These are phyloP conservation scores for Hylomyscus alleni DNA, from an alignment of 2,797 vertebrate genomes.

Conservation along the genomic window DNA sequence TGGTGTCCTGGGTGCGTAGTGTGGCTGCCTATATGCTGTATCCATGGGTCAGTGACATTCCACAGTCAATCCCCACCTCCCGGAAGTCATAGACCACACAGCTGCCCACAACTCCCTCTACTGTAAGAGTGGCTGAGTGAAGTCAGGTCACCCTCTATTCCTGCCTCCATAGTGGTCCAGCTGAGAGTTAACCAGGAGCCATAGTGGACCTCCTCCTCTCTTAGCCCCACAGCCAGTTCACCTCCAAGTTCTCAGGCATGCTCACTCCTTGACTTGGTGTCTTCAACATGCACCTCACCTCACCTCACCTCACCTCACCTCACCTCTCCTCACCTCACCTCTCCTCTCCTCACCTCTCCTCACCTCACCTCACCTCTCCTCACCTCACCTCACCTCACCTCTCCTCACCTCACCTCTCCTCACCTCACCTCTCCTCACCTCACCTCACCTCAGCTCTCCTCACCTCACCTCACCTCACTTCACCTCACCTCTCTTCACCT, in stretches of 20 bases:
- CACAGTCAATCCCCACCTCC: not conserved
- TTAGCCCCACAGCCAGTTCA: not conserved
- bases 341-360: too few relatives aligned
- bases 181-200: not conserved
- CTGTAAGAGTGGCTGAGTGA: not conserved
- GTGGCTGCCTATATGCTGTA: not conserved
- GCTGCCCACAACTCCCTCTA: not conserved
- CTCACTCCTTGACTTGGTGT: not conserved
- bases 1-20: not conserved
- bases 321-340: too few relatives aligned
- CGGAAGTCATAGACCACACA: not conserved
- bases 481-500: too few relatives aligned
- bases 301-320: too few relatives aligned
- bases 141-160: accelerated
- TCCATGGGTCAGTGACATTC: not conserved
- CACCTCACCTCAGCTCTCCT: too few relatives aligned
- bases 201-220: accelerated
- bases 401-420: too few relatives aligned
- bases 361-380: too few relatives aligned
- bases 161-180: accelerated
- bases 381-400: too few relatives aligned
- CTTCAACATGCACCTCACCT: too few relatives aligned
- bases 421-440: too few relatives aligned
- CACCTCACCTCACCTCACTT: too few relatives aligned
- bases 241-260: not conserved